These are phyloP conservation scores for Saccostrea echinata DNA, from an alignment of 1,140 invertebrate species.

Conservation along the genomic window DNA sequence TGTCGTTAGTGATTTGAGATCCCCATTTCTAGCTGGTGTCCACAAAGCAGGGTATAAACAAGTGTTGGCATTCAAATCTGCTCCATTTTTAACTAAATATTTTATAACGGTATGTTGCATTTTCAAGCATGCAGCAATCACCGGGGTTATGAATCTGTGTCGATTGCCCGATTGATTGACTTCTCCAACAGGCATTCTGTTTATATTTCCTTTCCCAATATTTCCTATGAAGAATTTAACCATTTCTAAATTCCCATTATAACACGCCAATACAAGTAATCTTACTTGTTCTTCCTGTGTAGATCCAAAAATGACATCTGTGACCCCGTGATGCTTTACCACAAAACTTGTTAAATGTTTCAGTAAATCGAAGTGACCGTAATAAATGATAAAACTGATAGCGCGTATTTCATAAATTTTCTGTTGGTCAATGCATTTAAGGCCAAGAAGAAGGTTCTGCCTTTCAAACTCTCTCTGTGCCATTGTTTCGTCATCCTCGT, in stretches of 20 bases:
- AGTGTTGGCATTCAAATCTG: not conserved
- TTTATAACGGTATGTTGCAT: not conserved
- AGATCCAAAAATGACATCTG: not conserved
- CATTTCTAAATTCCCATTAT: not conserved
- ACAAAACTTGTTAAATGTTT: not conserved
- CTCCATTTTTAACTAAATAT: not conserved
- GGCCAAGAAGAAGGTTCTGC: not conserved
- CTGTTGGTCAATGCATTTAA: not conserved
- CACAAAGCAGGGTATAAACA: not conserved
- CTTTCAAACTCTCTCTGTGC: not conserved
- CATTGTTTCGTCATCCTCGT: not conserved
- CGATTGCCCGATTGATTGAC: not conserved
- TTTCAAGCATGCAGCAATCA: not conserved
- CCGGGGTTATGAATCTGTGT: not conserved
- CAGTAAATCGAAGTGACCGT: not conserved
- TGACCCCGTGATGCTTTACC: not conserved
- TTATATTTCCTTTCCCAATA: not conserved
- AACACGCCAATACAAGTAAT: not conserved
- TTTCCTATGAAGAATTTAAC: not conserved
- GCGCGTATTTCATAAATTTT: not conserved
- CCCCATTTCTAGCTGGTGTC: not conserved
- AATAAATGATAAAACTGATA: not conserved
- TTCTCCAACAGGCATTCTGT: not conserved
- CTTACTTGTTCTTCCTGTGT: not conserved
- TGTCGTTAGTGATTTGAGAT: not conserved